Base-by-base conservation (phyloP, 53 echinoderm and acorn worm species). In the Echinometra lucunter region DNA sequence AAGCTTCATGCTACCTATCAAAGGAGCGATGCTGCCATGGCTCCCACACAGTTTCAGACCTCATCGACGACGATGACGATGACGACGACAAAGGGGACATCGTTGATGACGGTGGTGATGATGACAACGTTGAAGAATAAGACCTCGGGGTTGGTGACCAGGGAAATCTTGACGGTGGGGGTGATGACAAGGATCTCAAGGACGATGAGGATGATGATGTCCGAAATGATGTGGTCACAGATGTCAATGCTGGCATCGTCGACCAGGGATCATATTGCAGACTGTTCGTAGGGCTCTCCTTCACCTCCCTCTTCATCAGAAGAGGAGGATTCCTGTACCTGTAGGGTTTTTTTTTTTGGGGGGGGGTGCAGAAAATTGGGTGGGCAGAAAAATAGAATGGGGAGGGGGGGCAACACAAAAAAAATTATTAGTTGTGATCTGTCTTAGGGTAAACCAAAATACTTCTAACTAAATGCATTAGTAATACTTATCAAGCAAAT, bases 281-380 rank as follows among this genome's bases (percentile, higher is more conserved):
- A 85, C 49, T 47, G 28, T 45, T 85, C 27, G 4, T 45, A 45
- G 2, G 53, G 10, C 30, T 85, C 85, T 85, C 85, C 85, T 6
- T 49, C 85, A 49, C 49, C 49, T 2, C 44, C 1, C 27, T 85
- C 85, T 12, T 10, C n/a, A 2, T 85, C 85, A 85, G 28, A 49
- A 49, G 85, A 85, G 49, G 85, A 85, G n/a, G n/a, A n/a, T n/a
- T n/a, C n/a, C n/a, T n/a, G n/a, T 47, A 49, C 85, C 85, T 85
- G 49, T 7, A 78, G 15, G 53, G 6, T 69, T 34, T 32, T 34
- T 32, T 10, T 78, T 78, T 70, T 75, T 78, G 6, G 16, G 78
- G 19, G 12, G 28, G 28, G 49, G n/a, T 44, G n/a, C n/a, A 30
- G 49, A 19, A 49, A 74, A 85, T 27, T 45, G 19, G 30, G 9